These are phyloP conservation scores for Salvelinus fontinalis DNA, from an alignment of 2,113 vertebrate genomes.

Conservation along the genomic window DNA sequence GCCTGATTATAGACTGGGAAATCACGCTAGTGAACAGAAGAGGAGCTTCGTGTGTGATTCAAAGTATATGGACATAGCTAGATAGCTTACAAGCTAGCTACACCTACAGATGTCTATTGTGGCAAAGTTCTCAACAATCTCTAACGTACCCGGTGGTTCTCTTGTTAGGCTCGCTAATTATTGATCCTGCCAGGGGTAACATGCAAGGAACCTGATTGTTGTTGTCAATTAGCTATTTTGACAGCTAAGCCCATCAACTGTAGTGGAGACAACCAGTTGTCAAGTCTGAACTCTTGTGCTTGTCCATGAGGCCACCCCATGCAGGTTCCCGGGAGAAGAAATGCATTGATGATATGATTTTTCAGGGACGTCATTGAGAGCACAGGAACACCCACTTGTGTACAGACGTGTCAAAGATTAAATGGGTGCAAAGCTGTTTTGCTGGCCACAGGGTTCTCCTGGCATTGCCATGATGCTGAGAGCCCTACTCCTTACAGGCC, in stretches of 20 bases:
- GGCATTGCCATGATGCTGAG: slow-evolving; percentile 43
- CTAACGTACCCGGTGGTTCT: background rate
- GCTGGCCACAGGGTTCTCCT: background rate
- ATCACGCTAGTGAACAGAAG: background rate
- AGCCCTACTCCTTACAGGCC: slow-evolving; percentile 50
- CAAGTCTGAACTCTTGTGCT: background rate
- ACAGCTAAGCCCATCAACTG: background rate
- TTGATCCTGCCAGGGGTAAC: background rate
- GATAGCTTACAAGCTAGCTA: background rate
- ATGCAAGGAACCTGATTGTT: background rate
- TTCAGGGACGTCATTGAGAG: background rate
- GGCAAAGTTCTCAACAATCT: background rate
- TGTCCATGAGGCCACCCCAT: background rate
- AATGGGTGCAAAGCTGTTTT: slow-evolving; percentile 7
- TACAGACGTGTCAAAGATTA: slow-evolving; percentile 9
- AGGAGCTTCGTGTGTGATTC: background rate
- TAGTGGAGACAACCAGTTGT: background rate
- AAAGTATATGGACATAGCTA: background rate
- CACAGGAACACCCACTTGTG: background rate
- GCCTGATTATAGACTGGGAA: background rate
- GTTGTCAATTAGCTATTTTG: background rate
- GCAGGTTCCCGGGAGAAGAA: background rate
- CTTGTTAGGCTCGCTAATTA: no score
- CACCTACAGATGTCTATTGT: background rate
- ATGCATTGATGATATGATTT: background rate